Conservation (phyloP, 2,888 invertebrate genomes). For the Drosophila pegasa region DNA sequence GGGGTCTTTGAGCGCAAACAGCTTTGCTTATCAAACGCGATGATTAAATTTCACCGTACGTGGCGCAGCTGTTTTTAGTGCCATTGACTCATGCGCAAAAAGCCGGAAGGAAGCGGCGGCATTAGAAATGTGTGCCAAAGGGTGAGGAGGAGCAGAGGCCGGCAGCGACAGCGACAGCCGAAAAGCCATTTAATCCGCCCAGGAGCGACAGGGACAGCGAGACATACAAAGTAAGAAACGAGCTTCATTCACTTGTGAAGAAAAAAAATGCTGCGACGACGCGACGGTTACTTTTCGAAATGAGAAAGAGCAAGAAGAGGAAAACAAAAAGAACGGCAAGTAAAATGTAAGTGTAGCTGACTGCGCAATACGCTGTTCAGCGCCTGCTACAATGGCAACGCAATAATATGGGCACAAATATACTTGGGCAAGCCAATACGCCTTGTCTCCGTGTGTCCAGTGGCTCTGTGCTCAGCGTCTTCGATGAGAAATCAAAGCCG, state of each 20-base stretch:
- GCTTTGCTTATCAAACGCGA: slow-evolving; percentile 39
- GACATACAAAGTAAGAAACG: background rate
- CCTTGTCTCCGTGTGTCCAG: background rate
- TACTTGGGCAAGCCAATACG: background rate
- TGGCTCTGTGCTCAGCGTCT: slow-evolving; percentile 24
- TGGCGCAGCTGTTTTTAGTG: slow-evolving; percentile 43
- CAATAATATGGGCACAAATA: background rate
- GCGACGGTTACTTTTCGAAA: slow-evolving; percentile 57
- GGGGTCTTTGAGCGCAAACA: too few relatives aligned
- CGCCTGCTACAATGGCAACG: background rate
- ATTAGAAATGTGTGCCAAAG: slow-evolving; percentile 17
- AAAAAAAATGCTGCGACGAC: slow-evolving; percentile 39
- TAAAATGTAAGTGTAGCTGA: background rate
- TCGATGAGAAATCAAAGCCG: slow-evolving; percentile 48
- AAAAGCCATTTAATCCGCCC: slow-evolving; percentile 1
- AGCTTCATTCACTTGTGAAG: slow-evolving; percentile 30
- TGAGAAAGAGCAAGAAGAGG: slow-evolving; percentile 7
- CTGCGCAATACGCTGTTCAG: slow-evolving; percentile 1
- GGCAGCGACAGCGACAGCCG: background rate
- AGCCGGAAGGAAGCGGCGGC: slow-evolving; percentile 55
- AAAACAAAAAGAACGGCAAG: slow-evolving; percentile 4
- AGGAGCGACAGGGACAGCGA: background rate
- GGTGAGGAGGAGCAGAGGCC: background rate
- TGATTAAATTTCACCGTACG: slow-evolving; percentile 51
- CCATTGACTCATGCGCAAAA: slow-evolving; percentile 62